Evolutionary conservation across 2,797 vertebrate species (phyloP).

Genomic region (Micrastur ruficollis): DNA sequence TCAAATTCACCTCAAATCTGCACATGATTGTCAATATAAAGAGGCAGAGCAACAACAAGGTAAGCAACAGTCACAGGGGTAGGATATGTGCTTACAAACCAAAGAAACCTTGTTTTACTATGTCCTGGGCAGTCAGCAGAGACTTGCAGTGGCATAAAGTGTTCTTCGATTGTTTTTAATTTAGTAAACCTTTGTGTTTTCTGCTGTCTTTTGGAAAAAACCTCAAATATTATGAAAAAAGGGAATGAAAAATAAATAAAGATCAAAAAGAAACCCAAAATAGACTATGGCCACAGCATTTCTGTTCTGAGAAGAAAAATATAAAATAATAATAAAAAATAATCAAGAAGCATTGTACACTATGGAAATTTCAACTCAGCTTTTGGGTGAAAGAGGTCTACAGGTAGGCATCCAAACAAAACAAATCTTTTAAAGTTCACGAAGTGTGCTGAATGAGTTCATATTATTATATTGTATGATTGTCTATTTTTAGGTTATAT

Average conservation of each 20-base stretch:
- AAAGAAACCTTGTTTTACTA: neutral
- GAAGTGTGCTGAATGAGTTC: neutral
- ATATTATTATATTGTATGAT: neutral
- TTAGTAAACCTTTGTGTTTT: neutral
- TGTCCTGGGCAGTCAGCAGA: neutral
- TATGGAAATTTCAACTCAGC: neutral
- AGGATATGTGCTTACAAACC: neutral
- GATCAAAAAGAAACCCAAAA: neutral
- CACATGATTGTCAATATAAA: neutral
- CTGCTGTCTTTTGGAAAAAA: neutral
- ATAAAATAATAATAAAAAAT: neutral
- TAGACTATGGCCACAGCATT: neutral
- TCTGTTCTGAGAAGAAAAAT: neutral
- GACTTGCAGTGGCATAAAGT: neutral
- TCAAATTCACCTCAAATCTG: neutral
- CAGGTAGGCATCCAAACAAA: neutral
- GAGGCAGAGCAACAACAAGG: neutral
- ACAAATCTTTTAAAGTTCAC: neutral
- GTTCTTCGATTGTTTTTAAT: neutral
- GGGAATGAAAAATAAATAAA: neutral
- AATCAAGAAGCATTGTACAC: neutral
- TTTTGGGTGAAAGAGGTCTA: neutral
- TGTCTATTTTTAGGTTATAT: neutral
- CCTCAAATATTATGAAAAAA: neutral
- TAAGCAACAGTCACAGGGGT: neutral